Evolutionary conservation across 1,140 invertebrate genomes (phyloP), one percentile per base, ranked within the genome.

Genomic region (Habropoda laboriosa): DNA sequence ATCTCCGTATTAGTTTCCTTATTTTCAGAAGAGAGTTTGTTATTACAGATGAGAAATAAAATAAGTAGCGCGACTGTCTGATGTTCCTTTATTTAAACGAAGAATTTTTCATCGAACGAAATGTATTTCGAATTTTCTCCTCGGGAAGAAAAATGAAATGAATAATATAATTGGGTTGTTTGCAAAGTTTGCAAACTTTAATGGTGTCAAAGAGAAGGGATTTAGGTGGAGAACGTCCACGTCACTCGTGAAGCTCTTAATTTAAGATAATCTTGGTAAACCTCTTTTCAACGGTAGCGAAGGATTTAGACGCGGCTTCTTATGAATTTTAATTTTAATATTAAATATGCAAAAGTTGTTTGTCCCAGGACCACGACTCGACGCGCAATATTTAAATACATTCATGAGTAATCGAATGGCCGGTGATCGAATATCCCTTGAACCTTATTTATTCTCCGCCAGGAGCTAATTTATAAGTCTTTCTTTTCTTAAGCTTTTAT

Each of bases 271-370:
- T 61, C 58, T 24, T 24, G 35, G 57, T 38, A 21, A 40, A 61
- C 35, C 21, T 10, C 21, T 40, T 21, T 13, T n/a, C 6, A 40
- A 21, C 58, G n/a, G 58, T 53, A 6, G 7, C 24, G 3, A 5
- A n/a, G 32, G 21, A 3, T 12, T 40, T 61, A 13, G 35, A 35
- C 3, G 21, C n/a, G 21, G 58, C 2, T 12, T 13, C 58, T 40
- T 61, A 61, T 61, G 58, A 61, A 61, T 61, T 61, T 61, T 38
- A 61, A 61, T 61, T 38, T 61, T 24, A 12, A 24, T 40, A 35
- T 27, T 32, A 35, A 58, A 58, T 61, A 61, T 61, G 40, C 58
- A 61, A 40, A 40, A 40, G 35, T 3, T 40, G 35, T 40, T 61
- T 35, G 35, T 40, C n/a, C 18, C 6, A 3, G 7, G 35, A 4